Conservation (phyloP, 2,888 invertebrate genomes). For the Cantharis lateralis region DNA sequence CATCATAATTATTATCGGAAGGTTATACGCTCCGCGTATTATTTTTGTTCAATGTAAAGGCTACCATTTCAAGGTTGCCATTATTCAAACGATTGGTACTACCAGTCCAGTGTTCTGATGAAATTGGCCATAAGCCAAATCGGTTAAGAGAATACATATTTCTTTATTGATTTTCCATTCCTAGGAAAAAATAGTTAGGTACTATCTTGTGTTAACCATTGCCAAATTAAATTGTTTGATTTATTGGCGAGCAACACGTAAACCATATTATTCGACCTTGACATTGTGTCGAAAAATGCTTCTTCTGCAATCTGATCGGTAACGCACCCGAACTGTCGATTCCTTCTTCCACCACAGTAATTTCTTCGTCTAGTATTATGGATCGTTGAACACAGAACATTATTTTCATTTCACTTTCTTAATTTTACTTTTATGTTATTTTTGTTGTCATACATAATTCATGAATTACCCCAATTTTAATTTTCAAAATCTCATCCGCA, state of each 20-base stretch:
- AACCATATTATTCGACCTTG: background rate
- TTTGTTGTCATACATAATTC: no score
- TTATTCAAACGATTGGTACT: slow-evolving; percentile 16
- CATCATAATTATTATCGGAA: slow-evolving; percentile 6
- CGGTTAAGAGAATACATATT: slow-evolving; percentile 20
- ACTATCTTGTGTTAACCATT: background rate
- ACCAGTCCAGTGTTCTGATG: slow-evolving; percentile 10
- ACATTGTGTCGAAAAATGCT: background rate
- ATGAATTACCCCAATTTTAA: background rate
- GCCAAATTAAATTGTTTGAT: slow-evolving; percentile 1
- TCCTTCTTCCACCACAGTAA: background rate
- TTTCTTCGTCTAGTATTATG: background rate
- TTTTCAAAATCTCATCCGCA: background rate
- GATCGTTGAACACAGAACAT: background rate
- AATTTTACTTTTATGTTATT: background rate
- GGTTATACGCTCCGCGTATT: slow-evolving; percentile 15
- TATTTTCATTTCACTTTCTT: background rate
- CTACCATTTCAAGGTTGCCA: slow-evolving; percentile 23
- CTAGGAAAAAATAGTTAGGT: background rate
- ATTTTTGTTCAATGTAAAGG: slow-evolving; percentile 25
- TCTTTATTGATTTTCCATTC: slow-evolving; percentile 15
- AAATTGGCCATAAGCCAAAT: slow-evolving; percentile 28
- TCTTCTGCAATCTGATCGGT: background rate
- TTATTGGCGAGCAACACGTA: background rate
- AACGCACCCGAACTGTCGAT: background rate